phyloP scores from a whole-genome alignment of 2,888 invertebrate genomes.

The Agrochola circellaris region DNA sequence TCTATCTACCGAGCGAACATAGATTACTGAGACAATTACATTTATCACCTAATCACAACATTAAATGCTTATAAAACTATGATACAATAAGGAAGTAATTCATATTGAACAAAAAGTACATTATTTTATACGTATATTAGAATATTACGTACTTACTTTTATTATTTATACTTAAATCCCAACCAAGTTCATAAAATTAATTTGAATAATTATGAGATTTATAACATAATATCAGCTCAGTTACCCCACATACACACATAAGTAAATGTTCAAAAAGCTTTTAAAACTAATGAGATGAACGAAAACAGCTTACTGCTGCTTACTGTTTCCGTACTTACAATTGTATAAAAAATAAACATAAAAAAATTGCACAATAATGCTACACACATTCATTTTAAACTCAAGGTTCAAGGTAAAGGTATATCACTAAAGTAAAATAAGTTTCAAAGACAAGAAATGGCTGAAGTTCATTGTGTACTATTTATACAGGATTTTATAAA shows the following conservation, averaged over 20 bases:
- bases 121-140: background rate
- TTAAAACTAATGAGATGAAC: background rate
- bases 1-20: background rate
- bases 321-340: background rate
- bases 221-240: too few species aligned
- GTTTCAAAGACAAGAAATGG: background rate
- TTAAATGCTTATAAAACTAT: background rate
- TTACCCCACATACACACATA: background rate
- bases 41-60: constrained; percentile 22
- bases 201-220: background rate
- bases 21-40: background rate
- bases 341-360: background rate
- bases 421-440: constrained; percentile 1
- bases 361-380: background rate
- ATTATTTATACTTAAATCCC: background rate
- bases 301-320: too few species aligned
- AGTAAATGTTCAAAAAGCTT: background rate
- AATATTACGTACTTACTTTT: background rate
- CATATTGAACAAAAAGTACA: background rate
- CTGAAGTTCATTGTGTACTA: background rate
- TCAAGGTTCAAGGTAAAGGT: too few species aligned
- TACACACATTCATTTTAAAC: background rate
- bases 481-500: background rate
- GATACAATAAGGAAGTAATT: background rate
- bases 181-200: background rate